A percentile compares a stretch with the other conserved stretches of the same genome.
These are phyloP conservation scores for Ochropacha duplaris DNA, from an alignment of 2,888 invertebrate species.

Conservation along the genomic window DNA sequence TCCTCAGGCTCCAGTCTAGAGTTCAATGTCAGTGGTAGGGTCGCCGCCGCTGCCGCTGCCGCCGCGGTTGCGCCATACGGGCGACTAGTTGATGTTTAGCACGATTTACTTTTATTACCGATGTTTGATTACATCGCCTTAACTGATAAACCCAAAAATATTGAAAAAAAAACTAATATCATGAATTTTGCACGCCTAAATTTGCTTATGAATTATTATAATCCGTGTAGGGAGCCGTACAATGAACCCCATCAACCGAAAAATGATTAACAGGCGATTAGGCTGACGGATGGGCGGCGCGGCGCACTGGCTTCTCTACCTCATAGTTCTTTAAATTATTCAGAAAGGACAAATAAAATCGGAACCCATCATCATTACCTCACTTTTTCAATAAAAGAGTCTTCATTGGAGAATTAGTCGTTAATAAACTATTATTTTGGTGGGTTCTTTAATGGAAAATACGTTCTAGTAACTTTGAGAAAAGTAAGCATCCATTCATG, in stretches of 20 bases:
- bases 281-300: constrained; percentile 77
- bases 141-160: constrained; percentile 19
- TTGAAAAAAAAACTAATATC: constrained; percentile 39
- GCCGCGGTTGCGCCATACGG: constrained; percentile 60
- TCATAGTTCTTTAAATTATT: constrained; percentile 41
- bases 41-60: constrained; percentile 57
- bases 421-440: no score
- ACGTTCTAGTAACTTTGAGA: no score
- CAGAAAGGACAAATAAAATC: neutral
- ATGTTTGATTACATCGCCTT: neutral
- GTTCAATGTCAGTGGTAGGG: constrained; percentile 77
- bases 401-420: neutral
- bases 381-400: neutral
- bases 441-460: no score
- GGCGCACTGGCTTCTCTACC: constrained; percentile 71
- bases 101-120: constrained; percentile 5
- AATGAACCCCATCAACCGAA: constrained; percentile 80
- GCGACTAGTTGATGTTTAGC: constrained; percentile 23
- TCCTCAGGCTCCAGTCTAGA: constrained; percentile 40
- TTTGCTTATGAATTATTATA: constrained; percentile 70
- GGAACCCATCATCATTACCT: neutral
- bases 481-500: no score
- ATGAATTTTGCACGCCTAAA: constrained; percentile 63
- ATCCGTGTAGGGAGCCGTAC: constrained; percentile 67
- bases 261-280: constrained; percentile 83